Evolutionary conservation across 2,888 invertebrate species (phyloP).

Genomic region (Agrochola lota): DNA sequence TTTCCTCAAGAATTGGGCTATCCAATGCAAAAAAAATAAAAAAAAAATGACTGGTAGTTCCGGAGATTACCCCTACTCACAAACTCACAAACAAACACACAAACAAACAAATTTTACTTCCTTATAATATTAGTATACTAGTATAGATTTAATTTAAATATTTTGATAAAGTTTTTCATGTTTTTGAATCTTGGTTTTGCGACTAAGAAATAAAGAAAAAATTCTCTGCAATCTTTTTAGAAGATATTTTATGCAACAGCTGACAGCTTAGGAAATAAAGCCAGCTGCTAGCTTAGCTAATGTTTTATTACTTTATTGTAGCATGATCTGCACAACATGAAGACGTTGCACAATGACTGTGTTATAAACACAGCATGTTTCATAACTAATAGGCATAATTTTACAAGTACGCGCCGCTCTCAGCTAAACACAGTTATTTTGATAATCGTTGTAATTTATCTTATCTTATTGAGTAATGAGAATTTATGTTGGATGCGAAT

Average conservation of each 20-base stretch:
- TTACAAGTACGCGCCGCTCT: conserved; percentile 26
- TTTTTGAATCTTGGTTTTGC: background rate
- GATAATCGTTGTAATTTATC: conserved; percentile 57
- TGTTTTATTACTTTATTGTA: conserved; percentile 11
- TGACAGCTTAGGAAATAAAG: background rate
- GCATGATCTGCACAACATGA: conserved; percentile 29
- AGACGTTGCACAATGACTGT: conserved; percentile 47
- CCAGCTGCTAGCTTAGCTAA: conserved; percentile 5
- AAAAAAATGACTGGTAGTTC: no score
- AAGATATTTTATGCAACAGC: background rate
- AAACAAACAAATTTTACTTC: no score
- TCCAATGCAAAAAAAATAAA: no score
- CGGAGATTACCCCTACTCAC: no score
- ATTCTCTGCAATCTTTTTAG: background rate
- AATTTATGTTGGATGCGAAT: conserved; percentile 7
- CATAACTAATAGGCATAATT: conserved; percentile 59
- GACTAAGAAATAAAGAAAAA: background rate
- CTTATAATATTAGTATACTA: no score
- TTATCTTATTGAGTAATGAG: conserved; percentile 31
- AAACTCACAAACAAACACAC: no score
- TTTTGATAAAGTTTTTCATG: background rate
- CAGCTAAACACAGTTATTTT: conserved; percentile 46
- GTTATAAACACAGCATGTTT: conserved; percentile 39
- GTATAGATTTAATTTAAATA: background rate
- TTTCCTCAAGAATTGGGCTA: no score